Evolutionary conservation across 2,797 vertebrate genomes (phyloP).

Genomic region (Ispidina lecontei): DNA sequence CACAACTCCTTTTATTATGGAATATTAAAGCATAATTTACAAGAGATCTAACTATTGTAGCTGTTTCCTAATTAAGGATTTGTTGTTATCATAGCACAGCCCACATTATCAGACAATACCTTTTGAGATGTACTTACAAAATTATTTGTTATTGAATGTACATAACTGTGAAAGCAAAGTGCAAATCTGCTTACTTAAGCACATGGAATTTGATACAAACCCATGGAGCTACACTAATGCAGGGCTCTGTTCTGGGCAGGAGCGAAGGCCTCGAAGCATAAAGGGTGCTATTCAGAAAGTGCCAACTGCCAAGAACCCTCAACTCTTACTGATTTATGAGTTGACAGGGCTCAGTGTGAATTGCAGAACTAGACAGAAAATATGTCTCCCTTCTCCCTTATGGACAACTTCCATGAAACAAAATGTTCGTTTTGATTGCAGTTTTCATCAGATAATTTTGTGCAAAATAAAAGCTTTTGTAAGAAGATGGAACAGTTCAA

Average conservation of each 20-base stretch:
- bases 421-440: slow-evolving; percentile 2
- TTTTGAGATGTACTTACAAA: not conserved
- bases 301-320: slow-evolving; percentile 33
- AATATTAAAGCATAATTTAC: not conserved
- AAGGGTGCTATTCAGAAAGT: slow-evolving; percentile 36
- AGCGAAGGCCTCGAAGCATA: not conserved
- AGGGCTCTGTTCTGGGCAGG: not conserved
- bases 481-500: not conserved
- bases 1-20: not conserved
- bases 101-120: not conserved
- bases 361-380: not conserved
- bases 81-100: not conserved
- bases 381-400: not conserved
- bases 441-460: not conserved
- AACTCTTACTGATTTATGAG: not conserved
- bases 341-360: slow-evolving; percentile 8
- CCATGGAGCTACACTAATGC: not conserved
- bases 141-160: not conserved
- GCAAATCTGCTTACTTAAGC: not conserved
- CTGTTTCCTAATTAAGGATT: not conserved
- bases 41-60: not conserved
- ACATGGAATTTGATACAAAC: not conserved
- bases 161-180: not conserved
- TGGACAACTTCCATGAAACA: not conserved
- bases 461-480: not conserved